These are phyloP conservation scores for Pithys albifrons DNA, from an alignment of 2,113 vertebrate genomes.

Conservation along the genomic window DNA sequence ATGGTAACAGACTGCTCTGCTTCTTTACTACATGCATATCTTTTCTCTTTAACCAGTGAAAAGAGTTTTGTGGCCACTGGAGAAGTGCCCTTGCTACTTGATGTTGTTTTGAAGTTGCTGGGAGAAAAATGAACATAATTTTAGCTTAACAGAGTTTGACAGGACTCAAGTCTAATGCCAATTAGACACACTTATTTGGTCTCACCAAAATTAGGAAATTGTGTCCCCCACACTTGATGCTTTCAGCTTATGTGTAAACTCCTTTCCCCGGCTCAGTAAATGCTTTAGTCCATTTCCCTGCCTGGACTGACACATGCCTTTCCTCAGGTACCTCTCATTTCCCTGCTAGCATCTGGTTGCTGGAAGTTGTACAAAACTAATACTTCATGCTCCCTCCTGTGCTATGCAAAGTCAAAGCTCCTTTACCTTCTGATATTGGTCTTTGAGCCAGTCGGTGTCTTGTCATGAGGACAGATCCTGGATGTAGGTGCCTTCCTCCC, in stretches of 20 bases:
- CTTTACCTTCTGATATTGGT: background rate
- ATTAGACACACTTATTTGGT: constrained; percentile 21
- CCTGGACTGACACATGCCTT: background rate
- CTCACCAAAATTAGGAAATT: background rate
- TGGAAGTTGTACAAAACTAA: constrained; percentile 5
- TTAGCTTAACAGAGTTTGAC: background rate
- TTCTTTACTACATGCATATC: background rate
- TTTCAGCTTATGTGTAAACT: background rate
- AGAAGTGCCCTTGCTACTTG: constrained; percentile 11
- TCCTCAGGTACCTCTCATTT: constrained; percentile 36
- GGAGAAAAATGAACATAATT: background rate
- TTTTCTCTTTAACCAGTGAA: background rate
- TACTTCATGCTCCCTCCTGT: background rate
- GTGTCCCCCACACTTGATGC: background rate
- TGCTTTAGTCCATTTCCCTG: background rate
- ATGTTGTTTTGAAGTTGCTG: constrained; percentile 40
- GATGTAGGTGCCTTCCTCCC: constrained; percentile 45
- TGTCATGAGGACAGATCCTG: background rate
- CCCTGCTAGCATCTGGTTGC: constrained; percentile 17
- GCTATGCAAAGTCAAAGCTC: constrained; percentile 29
- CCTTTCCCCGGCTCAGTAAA: background rate
- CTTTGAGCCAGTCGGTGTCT: background rate
- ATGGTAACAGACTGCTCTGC: constrained; percentile 4
- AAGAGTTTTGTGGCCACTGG: background rate
- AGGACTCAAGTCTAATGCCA: background rate